Evolutionary conservation across 2,888 invertebrate species (phyloP).

Genomic region (Trichacis sp.): DNA sequence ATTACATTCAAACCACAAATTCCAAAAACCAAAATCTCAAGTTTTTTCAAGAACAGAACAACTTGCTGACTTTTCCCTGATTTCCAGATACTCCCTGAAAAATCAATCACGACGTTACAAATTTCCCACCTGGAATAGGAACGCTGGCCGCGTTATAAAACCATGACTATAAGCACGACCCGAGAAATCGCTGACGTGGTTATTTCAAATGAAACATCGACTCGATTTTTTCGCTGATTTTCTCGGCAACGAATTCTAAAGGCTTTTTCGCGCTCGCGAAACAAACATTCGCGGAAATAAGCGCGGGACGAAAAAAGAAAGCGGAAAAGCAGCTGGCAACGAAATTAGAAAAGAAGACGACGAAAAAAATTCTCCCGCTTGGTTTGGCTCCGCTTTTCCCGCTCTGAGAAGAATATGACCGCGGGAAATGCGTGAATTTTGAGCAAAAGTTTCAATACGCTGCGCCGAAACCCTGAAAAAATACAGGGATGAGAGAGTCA

Average conservation of each 20-base stretch:
- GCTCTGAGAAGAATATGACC: not conserved
- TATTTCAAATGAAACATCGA: not conserved
- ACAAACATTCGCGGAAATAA: not conserved
- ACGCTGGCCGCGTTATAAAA: too few relatives aligned
- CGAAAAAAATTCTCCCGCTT: not conserved
- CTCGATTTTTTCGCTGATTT: not conserved
- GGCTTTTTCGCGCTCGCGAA: not conserved
- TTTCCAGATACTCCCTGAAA: too few relatives aligned
- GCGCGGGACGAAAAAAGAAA: constrained; percentile 1
- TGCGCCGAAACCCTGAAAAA: constrained; percentile 22
- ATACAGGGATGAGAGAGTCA: constrained; percentile 13
- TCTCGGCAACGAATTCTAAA: not conserved
- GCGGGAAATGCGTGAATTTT: not conserved
- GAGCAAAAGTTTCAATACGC: constrained; percentile 24
- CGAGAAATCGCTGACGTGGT: not conserved
- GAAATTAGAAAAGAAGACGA: constrained; percentile 1
- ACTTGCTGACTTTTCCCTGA: too few relatives aligned
- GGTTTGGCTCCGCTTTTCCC: not conserved
- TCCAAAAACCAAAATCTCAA: too few relatives aligned
- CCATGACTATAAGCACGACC: not conserved
- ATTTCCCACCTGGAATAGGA: too few relatives aligned
- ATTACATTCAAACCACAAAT: too few relatives aligned
- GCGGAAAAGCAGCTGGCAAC: constrained; percentile 1
- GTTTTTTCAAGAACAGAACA: too few relatives aligned
- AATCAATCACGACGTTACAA: too few relatives aligned